phyloP scores from a whole-genome alignment of 2,797 vertebrate genomes.

The Parauchenoglanis ngamensis region DNA sequence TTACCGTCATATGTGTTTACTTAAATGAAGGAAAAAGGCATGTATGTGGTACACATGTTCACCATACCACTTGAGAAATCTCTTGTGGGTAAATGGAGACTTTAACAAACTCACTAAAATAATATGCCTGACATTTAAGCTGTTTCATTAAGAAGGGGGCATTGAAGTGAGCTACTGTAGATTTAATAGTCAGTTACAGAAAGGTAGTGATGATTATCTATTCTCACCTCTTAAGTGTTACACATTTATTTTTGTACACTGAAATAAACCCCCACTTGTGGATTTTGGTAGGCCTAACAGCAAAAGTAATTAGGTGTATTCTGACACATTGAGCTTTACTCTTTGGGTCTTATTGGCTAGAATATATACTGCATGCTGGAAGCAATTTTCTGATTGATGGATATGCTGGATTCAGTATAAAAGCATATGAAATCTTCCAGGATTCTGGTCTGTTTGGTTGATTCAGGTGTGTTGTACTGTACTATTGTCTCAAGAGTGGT shows the following conservation, averaged over 20 bases:
- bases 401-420: neutral
- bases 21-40: constrained; percentile 63
- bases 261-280: neutral
- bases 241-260: constrained; percentile 20
- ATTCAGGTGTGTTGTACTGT: neutral
- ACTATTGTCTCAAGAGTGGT: neutral
- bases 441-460: neutral
- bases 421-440: neutral
- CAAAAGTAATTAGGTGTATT: neutral
- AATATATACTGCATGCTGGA: neutral
- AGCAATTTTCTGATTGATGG: neutral
- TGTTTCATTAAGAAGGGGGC: constrained; percentile 68
- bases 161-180: constrained; percentile 37
- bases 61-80: constrained; percentile 63
- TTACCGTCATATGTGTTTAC: constrained; percentile 61
- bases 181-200: constrained; percentile 16
- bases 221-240: constrained; percentile 5
- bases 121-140: constrained; percentile 65
- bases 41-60: constrained; percentile 70
- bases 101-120: constrained; percentile 58
- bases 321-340: neutral
- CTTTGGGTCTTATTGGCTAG: neutral
- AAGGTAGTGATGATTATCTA: constrained; percentile 13
- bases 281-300: neutral
- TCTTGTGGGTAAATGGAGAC: constrained; percentile 59